A percentile compares a stretch with the other conserved stretches of the same genome.
These are phyloP conservation scores for Lithophane semibrunnea DNA, from an alignment of 2,888 invertebrate species.

Conservation along the genomic window DNA sequence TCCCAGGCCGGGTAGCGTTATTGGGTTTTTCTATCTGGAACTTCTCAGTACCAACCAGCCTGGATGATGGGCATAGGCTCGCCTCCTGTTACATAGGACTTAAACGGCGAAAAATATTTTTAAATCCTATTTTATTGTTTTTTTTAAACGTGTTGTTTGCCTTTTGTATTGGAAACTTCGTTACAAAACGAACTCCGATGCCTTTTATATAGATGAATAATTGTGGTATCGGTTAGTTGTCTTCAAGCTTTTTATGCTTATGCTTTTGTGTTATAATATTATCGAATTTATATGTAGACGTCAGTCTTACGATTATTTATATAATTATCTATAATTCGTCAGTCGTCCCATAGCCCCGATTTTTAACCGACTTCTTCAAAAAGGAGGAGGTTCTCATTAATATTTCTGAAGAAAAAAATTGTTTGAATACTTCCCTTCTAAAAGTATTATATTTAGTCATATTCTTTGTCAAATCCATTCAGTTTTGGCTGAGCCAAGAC, in stretches of 20 bases:
- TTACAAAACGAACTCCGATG: conserved; percentile 60
- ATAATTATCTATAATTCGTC: background rate
- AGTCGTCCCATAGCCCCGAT: too few relatives aligned
- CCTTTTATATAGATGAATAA: conserved; percentile 47
- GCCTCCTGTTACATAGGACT: too few relatives aligned
- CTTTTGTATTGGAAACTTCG: conserved; percentile 55
- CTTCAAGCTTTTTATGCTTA: conserved; percentile 62
- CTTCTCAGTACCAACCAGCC: too few relatives aligned
- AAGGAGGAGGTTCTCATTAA: too few relatives aligned
- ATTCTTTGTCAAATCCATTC: background rate
- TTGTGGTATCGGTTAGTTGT: conserved; percentile 54
- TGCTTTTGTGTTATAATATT: conserved; percentile 52
- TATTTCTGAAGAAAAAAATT: background rate
- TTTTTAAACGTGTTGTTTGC: conserved; percentile 10
- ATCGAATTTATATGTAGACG: background rate
- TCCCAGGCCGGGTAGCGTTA: too few relatives aligned
- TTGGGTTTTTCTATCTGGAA: too few relatives aligned
- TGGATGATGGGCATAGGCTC: too few relatives aligned
- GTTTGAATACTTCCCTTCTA: too few relatives aligned
- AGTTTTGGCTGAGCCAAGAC: background rate
- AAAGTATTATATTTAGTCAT: too few relatives aligned
- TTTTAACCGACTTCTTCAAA: background rate
- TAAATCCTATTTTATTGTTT: background rate
- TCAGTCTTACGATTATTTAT: background rate
- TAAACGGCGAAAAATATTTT: background rate